Evolutionary conservation across 2,888 invertebrate genomes (phyloP), one percentile per base, ranked within the genome.

Genomic region (Lasioglossum pauxillum): DNA sequence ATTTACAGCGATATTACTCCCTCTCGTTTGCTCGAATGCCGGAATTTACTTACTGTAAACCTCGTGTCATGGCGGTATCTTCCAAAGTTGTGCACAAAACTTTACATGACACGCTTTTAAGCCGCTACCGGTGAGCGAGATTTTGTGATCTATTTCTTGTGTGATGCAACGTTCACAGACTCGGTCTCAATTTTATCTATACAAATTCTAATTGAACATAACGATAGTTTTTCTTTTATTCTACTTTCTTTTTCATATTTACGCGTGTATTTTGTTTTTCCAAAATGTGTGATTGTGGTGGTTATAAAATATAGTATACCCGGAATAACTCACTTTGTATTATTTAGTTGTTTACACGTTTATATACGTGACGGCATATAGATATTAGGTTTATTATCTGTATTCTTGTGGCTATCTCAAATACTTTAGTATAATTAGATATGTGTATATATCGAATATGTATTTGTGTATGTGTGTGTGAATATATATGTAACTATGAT

Each of bases 11-110:
- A 8, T 27, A 72, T 53, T 12, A 10, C 46, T 35, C 27, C 19
- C 44, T 60, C 35, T 73, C n/a, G 57, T 38, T 27, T 23, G 8
- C 23, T 72, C 23, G 16, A 81, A 81, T 46, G 57, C n/a, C 49
- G 72, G 44, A 85, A 82, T 86, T 84, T 73, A 71, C 31, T 67
- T 69, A 49, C 88, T 89, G 84, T 88, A 84, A 90, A 90, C 90
- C 85, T 92, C 89, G 90, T 93, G 92, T 94, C 94, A 94, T 94
- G 94, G 94, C 94, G 94, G 93, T 94, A 87, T 87, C 90, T 86
- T 89, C 86, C 84, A 87, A 88, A 82, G 84, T 71, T 82, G 75
- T 88, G 85, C 87, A 86, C 75, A 78, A 90, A 83, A 84, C 80
- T 86, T 87, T 78, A 46, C 74, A 49, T 78, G 83, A 85, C 84